Evolutionary conservation across 2,888 invertebrate species (phyloP).

Genomic region (Agonopterix alstromeriana): DNA sequence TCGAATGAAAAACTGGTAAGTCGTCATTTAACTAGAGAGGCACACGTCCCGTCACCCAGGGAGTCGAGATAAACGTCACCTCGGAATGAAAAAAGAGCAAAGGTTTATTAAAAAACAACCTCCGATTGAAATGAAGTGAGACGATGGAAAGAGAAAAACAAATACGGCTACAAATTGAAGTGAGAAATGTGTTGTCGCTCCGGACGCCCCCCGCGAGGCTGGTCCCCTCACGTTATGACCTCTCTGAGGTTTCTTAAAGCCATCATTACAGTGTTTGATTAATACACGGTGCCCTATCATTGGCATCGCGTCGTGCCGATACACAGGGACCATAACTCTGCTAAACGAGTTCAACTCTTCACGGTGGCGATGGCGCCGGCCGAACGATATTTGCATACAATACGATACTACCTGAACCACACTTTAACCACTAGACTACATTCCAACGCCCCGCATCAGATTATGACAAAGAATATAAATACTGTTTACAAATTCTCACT

Average conservation of each 20-base stretch:
- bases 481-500: not conserved
- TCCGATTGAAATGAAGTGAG: slow-evolving; percentile 63
- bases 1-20: slow-evolving; percentile 65
- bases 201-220: slow-evolving; percentile 54
- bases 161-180: slow-evolving; percentile 65
- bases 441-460: not conserved
- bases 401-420: slow-evolving; percentile 13
- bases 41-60: slow-evolving; percentile 52
- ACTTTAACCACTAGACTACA: not conserved
- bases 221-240: slow-evolving; percentile 23
- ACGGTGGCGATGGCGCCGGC: slow-evolving; percentile 25
- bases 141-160: slow-evolving; percentile 57
- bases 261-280: slow-evolving; percentile 57
- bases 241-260: slow-evolving; percentile 25
- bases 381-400: slow-evolving; percentile 64
- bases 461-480: not conserved
- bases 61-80: slow-evolving; percentile 70
- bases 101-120: slow-evolving; percentile 55
- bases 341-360: slow-evolving; percentile 52
- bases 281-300: slow-evolving; percentile 48
- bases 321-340: slow-evolving; percentile 48
- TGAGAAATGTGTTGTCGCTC: slow-evolving; percentile 67
- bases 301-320: slow-evolving; percentile 44
- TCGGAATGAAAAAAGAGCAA: slow-evolving; percentile 68
- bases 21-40: slow-evolving; percentile 61